Base-by-base conservation (phyloP, 2,888 invertebrate species). In the Lasius fuliginosus region DNA sequence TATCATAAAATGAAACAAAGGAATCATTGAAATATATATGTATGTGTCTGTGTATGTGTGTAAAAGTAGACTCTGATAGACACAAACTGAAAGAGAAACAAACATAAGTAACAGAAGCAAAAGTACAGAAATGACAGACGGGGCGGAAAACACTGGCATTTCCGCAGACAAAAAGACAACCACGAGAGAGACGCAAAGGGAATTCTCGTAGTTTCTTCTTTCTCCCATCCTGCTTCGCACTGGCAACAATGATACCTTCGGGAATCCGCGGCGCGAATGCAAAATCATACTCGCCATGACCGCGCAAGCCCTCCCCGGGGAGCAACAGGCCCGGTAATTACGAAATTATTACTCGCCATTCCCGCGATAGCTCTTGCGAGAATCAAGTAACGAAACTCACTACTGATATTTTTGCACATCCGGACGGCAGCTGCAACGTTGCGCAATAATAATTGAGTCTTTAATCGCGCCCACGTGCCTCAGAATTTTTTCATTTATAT, bases 201-300 rank as follows among this genome's bases (percentile, higher is more conserved):
- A 23, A 60, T 71, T 69, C 60, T 46, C 65, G 18, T 36, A 46
- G 60, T 60, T 69, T 62, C 60, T 79, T 79, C 79, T 49, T 69
- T 46, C 18, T 49, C 60, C 15, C 33, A 12, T 58, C 42, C 77
- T 46, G 56, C 8, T n/a, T n/a, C 42, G 73, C 42, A 56, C 62
- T 53, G 46, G 49, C 56, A 49, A 56, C 84, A 75, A 85, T 83
- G 83, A 73, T 76, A 83, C 87, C 82, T 76, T 9, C 23, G 85
- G 71, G 90, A 74, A 85, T 82, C 58, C 76, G 9, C 75, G 40
- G 36, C 82, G 79, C 82, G 82, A 79, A 86, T 86, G 82, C 90
- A 82, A 86, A 90, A 88, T 90, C 79, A 86, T 88, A 74, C 83
- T 82, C 69, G 69, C 69, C 69, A 36, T 69, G 79, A 79, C 33